Base-by-base conservation (phyloP, 2,888 invertebrate genomes). In the Brachylomia viminalis region DNA sequence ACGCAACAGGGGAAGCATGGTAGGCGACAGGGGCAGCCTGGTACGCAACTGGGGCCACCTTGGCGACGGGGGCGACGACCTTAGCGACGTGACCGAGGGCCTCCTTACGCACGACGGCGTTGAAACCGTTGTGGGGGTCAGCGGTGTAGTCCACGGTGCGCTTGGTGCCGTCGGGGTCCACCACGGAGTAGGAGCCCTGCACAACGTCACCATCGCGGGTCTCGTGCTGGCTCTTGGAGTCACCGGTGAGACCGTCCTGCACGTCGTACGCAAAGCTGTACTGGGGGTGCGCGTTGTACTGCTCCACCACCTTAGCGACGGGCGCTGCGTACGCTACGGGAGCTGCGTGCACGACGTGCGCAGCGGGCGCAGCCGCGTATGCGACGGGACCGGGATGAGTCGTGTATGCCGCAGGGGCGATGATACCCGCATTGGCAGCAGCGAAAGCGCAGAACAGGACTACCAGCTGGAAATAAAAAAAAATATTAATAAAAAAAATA, bases 141-240 rank as follows among this genome's bases (percentile, higher is more conserved):
- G 96, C 96, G 75, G 95, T 95, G 92, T 97, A 97, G 79, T 97
- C 96, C 7, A 97, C 97, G 69, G 93, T 95, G 83, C 97, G 95
- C 90, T 93, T 94, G 87, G 93, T 95, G 84, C 97, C 97, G 84
- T 97, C 96, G 72, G 97, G 92, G 80, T 97, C 97, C 56, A 93
- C 92, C 17, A 97, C 92, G 72, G 96, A 96, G 93, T 96, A 97
- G 73, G 95, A 95, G 71, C 97, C 97, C 84, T 94, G 94, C 30
- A 97, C 97, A 54, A 94, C 93, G 84, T 96, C 96, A 69, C 97
- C 97, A 76, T 93, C 93, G 79, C 97, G 95, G 79, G 87, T 91
- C 91, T 97, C 97, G 78, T 94, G 94, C 90, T 96, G 96, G 89
- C 92, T 93, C 91, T 97, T 97, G 79, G 92, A 93, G 92, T 97